Percentiles rank a stretch among this genome's conserved stretches.
phyloP scores from a whole-genome alignment of 2,888 invertebrate genomes.

The Itoplectis maculator region DNA sequence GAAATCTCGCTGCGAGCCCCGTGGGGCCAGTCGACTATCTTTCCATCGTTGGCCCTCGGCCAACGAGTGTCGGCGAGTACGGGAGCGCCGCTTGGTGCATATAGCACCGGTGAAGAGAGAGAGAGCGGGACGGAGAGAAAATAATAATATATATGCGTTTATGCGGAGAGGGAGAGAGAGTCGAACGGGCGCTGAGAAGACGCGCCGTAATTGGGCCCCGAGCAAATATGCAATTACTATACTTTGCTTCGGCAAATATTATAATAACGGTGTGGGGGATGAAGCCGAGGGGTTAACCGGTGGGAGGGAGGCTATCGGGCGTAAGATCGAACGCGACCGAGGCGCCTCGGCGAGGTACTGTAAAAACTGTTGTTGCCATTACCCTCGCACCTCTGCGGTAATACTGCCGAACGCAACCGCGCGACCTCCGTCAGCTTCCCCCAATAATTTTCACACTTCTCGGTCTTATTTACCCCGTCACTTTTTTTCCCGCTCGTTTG shows the following conservation, averaged over 20 bases:
- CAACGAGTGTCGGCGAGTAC: not conserved
- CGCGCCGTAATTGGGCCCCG: constrained; percentile 77
- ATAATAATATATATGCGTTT: not conserved
- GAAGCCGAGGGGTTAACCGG: constrained; percentile 74
- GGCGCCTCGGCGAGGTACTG: constrained; percentile 74
- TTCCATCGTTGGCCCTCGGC: constrained; percentile 18
- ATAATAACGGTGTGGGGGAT: constrained; percentile 78
- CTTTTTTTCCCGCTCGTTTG: constrained; percentile 23
- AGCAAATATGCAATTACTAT: constrained; percentile 82
- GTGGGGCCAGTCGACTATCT: constrained; percentile 2
- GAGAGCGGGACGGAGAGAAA: constrained; percentile 1
- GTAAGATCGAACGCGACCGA: constrained; percentile 75
- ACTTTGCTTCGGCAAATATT: constrained; percentile 82
- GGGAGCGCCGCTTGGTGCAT: constrained; percentile 23
- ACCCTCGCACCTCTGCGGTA: constrained; percentile 13
- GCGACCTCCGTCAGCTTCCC: constrained; percentile 14
- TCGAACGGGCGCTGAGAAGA: constrained; percentile 39
- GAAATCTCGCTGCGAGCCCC: constrained; percentile 1
- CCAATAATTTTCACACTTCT: constrained; percentile 55
- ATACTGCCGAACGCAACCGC: constrained; percentile 32
- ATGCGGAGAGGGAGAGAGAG: not conserved
- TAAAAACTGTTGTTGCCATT: constrained; percentile 61
- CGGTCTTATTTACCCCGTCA: constrained; percentile 13
- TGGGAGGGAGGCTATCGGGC: constrained; percentile 76
- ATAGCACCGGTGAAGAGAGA: constrained; percentile 5